Conservation (phyloP, 2,113 vertebrate species). For the Myotis yumanensis region DNA sequence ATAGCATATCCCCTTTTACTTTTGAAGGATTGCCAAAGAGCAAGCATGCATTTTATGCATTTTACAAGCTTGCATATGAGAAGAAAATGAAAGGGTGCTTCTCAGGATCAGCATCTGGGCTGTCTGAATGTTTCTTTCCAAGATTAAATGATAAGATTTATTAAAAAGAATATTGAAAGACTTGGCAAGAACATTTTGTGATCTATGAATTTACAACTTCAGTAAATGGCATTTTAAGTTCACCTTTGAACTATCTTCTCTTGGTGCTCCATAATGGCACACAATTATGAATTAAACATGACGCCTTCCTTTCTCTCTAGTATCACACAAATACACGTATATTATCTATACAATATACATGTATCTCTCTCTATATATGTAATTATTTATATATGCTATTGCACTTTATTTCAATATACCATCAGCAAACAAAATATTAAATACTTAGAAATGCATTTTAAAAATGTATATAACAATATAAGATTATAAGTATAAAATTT, state of each 20-base stretch:
- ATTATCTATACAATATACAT: neutral
- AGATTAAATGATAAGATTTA: neutral
- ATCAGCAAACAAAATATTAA: neutral
- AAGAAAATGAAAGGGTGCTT: neutral
- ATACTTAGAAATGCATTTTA: neutral
- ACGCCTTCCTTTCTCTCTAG: neutral
- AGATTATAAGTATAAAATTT: neutral
- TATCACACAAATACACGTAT: rapidly evolving
- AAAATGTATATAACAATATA: neutral
- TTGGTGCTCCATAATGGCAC: neutral
- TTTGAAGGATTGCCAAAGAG: neutral
- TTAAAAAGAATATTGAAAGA: neutral
- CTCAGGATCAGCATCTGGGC: neutral
- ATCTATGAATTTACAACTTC: neutral
- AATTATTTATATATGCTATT: neutral
- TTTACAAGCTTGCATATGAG: neutral
- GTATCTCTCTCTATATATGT: neutral
- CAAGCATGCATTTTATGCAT: neutral
- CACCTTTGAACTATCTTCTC: neutral
- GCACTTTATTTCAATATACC: neutral
- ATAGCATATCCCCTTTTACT: neutral
- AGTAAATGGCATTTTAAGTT: neutral
- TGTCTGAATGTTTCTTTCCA: neutral
- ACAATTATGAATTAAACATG: neutral
- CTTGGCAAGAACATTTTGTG: neutral